Evolutionary conservation across 1,140 invertebrate genomes (phyloP).

Genomic region (Vollenhovia emeryi): DNA sequence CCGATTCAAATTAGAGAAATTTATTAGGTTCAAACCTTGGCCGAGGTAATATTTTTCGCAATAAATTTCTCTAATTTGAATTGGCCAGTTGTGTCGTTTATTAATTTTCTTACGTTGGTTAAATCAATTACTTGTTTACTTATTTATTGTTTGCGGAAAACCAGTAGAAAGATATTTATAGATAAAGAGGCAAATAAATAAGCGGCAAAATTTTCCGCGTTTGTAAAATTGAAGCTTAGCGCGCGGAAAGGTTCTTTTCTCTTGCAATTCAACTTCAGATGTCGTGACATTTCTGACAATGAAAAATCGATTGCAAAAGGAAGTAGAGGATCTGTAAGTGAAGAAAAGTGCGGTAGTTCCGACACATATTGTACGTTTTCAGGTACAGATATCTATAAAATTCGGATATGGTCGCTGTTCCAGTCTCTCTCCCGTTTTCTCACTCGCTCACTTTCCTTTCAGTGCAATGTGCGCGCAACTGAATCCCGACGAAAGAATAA

Average conservation of each 20-base stretch:
- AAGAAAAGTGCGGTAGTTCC: conserved; percentile 11
- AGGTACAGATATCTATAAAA: conserved; percentile 2
- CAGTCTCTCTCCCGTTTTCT: conserved; percentile 1
- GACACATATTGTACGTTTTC: conserved; percentile 4
- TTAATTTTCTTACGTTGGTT: too few species aligned
- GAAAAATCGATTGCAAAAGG: conserved; percentile 14
- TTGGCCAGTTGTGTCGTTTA: too few species aligned
- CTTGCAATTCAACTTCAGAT: not conserved
- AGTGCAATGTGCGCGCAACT: conserved; percentile 5
- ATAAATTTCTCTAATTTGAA: too few species aligned
- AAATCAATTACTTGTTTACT: too few species aligned
- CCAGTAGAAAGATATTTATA: not conserved
- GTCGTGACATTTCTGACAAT: conserved; percentile 9
- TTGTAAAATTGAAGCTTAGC: not conserved
- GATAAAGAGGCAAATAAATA: not conserved
- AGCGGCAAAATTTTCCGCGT: not conserved
- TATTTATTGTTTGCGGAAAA: not conserved
- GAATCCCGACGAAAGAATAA: conserved; percentile 40
- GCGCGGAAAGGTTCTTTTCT: not conserved
- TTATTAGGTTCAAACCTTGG: too few species aligned
- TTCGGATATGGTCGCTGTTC: not conserved
- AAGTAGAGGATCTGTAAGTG: not conserved
- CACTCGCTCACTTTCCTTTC: conserved; percentile 15
- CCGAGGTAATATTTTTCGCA: too few species aligned
- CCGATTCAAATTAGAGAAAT: too few species aligned